phyloP scores from a whole-genome alignment of 2,888 invertebrate species.

The Liopterus haemorrhoidalis region DNA sequence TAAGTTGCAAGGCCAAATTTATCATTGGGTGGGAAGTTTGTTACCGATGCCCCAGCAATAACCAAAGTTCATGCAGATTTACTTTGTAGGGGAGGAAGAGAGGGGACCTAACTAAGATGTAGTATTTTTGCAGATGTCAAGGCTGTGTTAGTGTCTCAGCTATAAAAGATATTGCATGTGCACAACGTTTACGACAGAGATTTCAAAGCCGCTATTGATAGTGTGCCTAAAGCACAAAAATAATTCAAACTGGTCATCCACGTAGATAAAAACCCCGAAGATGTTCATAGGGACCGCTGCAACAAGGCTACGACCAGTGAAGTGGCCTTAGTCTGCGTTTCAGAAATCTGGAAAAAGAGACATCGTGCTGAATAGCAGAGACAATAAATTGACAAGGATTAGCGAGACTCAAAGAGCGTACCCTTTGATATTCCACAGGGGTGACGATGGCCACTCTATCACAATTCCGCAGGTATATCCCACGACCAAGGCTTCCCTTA shows the following conservation, averaged over 20 bases:
- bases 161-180: too few relatives aligned
- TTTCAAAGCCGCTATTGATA: too few relatives aligned
- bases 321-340: slow-evolving; percentile 39
- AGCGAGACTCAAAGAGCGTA: slow-evolving; percentile 38
- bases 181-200: too few relatives aligned
- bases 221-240: too few relatives aligned
- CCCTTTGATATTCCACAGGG: slow-evolving; percentile 31
- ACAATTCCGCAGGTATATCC: too few relatives aligned
- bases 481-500: too few relatives aligned
- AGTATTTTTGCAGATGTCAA: too few relatives aligned
- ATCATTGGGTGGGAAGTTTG: slow-evolving; percentile 27
- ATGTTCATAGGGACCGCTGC: too few relatives aligned
- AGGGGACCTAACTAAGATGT: too few relatives aligned
- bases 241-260: too few relatives aligned
- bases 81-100: slow-evolving; percentile 27
- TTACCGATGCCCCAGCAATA: slow-evolving; percentile 16
- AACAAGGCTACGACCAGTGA: slow-evolving; percentile 40
- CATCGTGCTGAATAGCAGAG: slow-evolving; percentile 34
- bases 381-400: slow-evolving; percentile 30
- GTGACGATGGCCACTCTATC: slow-evolving; percentile 32
- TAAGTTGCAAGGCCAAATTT: slow-evolving; percentile 31
- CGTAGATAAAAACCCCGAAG: too few relatives aligned
- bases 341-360: slow-evolving; percentile 36
- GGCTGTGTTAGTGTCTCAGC: too few relatives aligned
- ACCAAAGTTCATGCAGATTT: slow-evolving; percentile 29